phyloP scores from a whole-genome alignment of 2,113 vertebrate genomes.

The Dolichallabes microphthalmus region DNA sequence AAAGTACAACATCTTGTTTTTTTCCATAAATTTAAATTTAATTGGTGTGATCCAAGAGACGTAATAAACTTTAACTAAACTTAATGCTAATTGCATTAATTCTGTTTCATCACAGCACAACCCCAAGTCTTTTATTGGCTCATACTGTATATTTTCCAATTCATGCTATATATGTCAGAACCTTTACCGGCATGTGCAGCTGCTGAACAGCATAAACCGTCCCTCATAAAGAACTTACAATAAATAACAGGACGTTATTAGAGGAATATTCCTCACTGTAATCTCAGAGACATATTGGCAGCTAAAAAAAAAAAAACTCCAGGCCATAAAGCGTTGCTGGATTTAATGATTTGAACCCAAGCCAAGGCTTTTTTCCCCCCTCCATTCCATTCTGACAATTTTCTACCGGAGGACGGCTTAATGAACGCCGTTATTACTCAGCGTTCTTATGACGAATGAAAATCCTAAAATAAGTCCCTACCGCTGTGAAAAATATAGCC shows the following conservation, averaged over 20 bases:
- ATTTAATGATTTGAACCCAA: slow-evolving; percentile 68
- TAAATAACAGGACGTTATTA: slow-evolving; percentile 67
- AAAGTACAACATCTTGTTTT: background rate
- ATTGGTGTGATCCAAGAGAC: background rate
- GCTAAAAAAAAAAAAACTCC: slow-evolving; percentile 57
- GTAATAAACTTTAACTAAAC: background rate
- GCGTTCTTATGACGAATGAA: slow-evolving; percentile 60
- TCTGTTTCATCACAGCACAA: no score
- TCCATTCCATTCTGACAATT: slow-evolving; percentile 60
- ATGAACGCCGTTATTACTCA: slow-evolving; percentile 69
- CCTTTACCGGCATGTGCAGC: background rate
- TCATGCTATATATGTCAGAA: background rate
- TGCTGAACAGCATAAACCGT: background rate
- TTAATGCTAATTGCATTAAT: no score
- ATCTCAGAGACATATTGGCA: slow-evolving; percentile 61
- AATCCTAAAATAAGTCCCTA: slow-evolving; percentile 66
- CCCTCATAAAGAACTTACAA: slow-evolving; percentile 57
- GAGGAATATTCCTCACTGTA: slow-evolving; percentile 62
- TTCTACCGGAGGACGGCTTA: slow-evolving; percentile 66
- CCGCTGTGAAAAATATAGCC: slow-evolving; percentile 33
- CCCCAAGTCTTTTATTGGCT: background rate
- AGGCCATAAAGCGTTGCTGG: slow-evolving; percentile 62
- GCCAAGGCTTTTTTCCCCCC: slow-evolving; percentile 61
- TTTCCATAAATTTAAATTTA: background rate
- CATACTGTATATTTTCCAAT: background rate